Base-by-base conservation (phyloP, 1,140 invertebrate genomes). In the Drosophila jambulina region DNA sequence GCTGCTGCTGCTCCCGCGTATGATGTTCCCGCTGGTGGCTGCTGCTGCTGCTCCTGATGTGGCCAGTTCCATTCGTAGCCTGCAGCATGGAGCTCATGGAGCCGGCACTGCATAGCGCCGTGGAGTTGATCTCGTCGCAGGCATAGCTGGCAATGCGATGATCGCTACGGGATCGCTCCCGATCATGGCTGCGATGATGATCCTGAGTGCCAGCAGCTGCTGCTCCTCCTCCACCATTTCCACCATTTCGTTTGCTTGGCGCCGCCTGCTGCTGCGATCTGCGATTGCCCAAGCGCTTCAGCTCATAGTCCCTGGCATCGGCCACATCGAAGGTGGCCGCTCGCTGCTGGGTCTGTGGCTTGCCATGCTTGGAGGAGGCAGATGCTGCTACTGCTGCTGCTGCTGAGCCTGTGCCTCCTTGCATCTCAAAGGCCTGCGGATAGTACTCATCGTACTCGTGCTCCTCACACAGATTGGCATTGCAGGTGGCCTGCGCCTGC, bases 361-460 rank as follows among this genome's bases (percentile, higher is more conserved):
- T 81, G 54, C 71, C 58, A 25, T 64, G 81, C 62, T 67, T 74
- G 8, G 25, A 6, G 9, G 25, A 17, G 1, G 46, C 4, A 7
- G 36, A 21, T 32, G 27, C 45, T 10, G 40, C 34, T 2, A 25
- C 34, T 15, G 23, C 61, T 21, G 13, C 21, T 34, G 48, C 25
- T 34, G 65, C 58, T 40, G 64, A 49, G 43, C 29, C 51, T 17
- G 27, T 5, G 13, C 29, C 19, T 4, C 19, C 40, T 25, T 71
- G 45, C 58, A 59, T 32, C 34, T 92, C 90, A 15, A 80, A 86
- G 54, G 79, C 75, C 71, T 92, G 87, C 32, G 91, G 91, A 53
- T 78, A 92, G 42, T 91, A 92, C 61, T 92, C 91, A 48, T 92
- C 91, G 43, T 92, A 92, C 43, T 92, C 91, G 29, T 92, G 91